Base-by-base conservation (phyloP, 2,888 invertebrate species). In the Drosophila subsilvestris region DNA sequence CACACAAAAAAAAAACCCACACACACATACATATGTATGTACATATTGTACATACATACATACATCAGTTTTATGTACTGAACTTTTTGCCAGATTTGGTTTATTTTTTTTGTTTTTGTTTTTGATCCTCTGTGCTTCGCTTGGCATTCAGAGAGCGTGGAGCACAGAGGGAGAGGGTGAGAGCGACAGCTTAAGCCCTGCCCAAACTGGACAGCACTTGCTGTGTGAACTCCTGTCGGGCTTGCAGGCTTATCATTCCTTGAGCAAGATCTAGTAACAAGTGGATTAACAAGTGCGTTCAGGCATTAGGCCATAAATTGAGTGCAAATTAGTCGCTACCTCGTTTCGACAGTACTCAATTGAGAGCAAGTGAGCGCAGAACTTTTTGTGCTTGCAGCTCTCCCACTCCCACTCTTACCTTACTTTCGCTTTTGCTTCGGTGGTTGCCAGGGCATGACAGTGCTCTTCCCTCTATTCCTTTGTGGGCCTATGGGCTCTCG, bases 391-490 rank as follows among this genome's bases (percentile, higher is more conserved):
- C 58, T 57, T 79, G 47, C 50, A 62, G 45, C n/a, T 53, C 37
- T 54, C 37, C 53, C 61, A 5, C 37, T 54, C 37, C 53, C 61
- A 5, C n/a, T 22, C 37, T 65, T 49, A 59, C 63, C 69, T 74
- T 72, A 61, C 50, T 66, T 79, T 78, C 68, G 76, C 78, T 76
- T 75, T 84, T 76, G 63, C 63, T 56, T 58, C 48, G 53, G 47
- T 65, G 57, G 53, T 57, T 62, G 61, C 51, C 57, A 45, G 51
- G 55, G 59, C 55, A 22, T 22, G 22, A 22, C 22, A 56, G 12
- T 22, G 45, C 17, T 3, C 27, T 47, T 47, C 43, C 25, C 50
- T 43, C 20, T 4, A 2, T 44, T 60, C 53, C 17, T 55, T 43
- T 25, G 22, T 25, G 14, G 44, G 50, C 37, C 42, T 60, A n/a